Percentiles rank a stretch among this genome's conserved stretches.
phyloP scores from a whole-genome alignment of 2,888 invertebrate genomes.

The Cryptocheilus praepositus region DNA sequence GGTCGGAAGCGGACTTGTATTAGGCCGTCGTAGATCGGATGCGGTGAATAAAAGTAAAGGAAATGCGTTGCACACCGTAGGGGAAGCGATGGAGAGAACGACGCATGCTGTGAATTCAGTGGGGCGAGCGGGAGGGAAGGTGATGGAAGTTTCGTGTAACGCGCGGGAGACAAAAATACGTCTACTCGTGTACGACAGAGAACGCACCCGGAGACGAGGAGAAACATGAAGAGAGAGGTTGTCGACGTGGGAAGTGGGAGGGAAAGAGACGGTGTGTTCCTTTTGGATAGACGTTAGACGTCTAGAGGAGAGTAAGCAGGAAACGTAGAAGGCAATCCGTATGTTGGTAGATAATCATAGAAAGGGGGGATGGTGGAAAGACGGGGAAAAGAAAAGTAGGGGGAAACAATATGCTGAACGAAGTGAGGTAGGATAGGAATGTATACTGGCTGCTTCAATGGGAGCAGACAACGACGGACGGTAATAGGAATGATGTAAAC shows the following conservation, averaged over 20 bases:
- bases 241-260: not conserved
- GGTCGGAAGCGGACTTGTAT: not conserved
- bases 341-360: too few species aligned
- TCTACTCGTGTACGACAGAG: too few species aligned
- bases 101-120: not conserved
- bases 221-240: not conserved
- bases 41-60: slow-evolving; percentile 26
- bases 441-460: too few species aligned
- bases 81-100: slow-evolving; percentile 22
- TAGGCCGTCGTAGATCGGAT: slow-evolving; percentile 15
- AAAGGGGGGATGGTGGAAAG: too few species aligned
- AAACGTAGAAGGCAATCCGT: not conserved
- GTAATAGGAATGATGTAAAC: too few species aligned
- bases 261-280: not conserved
- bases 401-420: too few species aligned
- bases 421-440: too few species aligned
- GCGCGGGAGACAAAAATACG: not conserved
- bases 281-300: not conserved
- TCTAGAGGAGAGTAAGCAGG: not conserved
- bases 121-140: not conserved
- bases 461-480: too few species aligned
- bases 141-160: slow-evolving; percentile 4
- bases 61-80: slow-evolving; percentile 23
- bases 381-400: too few species aligned
- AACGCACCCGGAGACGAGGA: not conserved